phyloP scores from a whole-genome alignment of 2,888 invertebrate species.

The Branchellion lobata region DNA sequence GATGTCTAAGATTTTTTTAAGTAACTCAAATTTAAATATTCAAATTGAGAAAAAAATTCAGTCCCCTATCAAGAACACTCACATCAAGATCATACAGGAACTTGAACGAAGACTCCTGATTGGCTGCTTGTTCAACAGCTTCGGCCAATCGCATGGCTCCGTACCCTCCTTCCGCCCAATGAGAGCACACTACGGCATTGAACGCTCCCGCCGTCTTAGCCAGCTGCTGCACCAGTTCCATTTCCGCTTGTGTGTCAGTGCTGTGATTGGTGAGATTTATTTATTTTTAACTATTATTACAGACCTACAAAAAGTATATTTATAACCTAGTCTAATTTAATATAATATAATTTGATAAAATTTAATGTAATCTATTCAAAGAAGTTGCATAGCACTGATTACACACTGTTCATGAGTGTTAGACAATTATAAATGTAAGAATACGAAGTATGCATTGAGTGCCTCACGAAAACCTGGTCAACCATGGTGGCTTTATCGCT shows the following conservation, averaged over 20 bases:
- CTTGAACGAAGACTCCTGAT: constrained; percentile 67
- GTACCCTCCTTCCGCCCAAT: constrained; percentile 83
- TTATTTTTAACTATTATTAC: not conserved
- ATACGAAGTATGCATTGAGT: no score
- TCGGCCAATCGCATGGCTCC: constrained; percentile 84
- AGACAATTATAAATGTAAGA: no score
- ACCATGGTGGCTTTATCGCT: no score
- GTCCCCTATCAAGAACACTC: not conserved
- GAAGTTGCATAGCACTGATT: no score
- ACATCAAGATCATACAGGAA: constrained; percentile 63
- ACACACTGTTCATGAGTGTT: no score
- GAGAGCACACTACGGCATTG: constrained; percentile 80
- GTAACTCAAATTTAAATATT: no score
- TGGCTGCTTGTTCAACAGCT: constrained; percentile 78
- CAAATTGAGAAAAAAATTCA: no score
- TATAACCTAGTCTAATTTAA: no score
- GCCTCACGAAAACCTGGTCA: no score
- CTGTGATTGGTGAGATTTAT: constrained; percentile 63
- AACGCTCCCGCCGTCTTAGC: constrained; percentile 79
- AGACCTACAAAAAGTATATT: not conserved
- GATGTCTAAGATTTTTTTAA: no score
- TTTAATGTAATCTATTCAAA: no score
- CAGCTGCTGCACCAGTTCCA: constrained; percentile 74
- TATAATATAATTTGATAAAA: no score
- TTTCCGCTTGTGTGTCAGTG: constrained; percentile 80